Conservation (phyloP, 2,888 invertebrate species). For the Eulithis testata region DNA sequence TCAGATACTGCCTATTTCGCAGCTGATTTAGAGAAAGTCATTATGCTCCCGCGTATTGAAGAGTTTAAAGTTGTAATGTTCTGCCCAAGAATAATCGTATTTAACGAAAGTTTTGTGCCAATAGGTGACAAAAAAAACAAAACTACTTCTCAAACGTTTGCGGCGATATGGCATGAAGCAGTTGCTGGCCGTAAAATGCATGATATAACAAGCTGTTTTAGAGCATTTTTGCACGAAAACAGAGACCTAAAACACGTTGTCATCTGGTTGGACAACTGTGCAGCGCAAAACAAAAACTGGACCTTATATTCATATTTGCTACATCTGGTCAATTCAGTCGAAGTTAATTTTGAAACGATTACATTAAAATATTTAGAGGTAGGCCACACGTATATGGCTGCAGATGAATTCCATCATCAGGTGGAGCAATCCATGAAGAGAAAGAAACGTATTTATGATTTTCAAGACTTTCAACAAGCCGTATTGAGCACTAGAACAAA, state of each 20-base stretch:
- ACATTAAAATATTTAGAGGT: neutral
- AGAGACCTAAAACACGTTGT: neutral
- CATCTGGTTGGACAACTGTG: no score
- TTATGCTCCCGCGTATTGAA: neutral
- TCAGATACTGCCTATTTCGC: neutral
- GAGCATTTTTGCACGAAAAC: neutral
- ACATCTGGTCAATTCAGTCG: no score
- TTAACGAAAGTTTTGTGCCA: conserved; percentile 10
- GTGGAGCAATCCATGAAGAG: neutral
- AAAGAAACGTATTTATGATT: neutral
- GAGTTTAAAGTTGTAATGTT: neutral
- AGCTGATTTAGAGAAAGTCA: neutral
- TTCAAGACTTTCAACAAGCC: neutral
- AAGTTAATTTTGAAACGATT: neutral
- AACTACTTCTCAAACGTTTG: conserved; percentile 11
- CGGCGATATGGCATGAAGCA: conserved; percentile 13
- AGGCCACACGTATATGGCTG: neutral
- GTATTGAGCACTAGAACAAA: no score
- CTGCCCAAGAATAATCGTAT: neutral
- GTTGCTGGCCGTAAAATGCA: conserved; percentile 5
- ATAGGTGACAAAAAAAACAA: conserved; percentile 5
- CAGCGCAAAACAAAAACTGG: no score
- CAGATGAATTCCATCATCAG: neutral
- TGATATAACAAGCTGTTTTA: conserved; percentile 9
- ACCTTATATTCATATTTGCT: no score